A percentile compares a stretch with the other conserved stretches of the same genome.
These are phyloP conservation scores for Crocuta crocuta DNA, from an alignment of 2,113 vertebrate species.

Conservation along the genomic window DNA sequence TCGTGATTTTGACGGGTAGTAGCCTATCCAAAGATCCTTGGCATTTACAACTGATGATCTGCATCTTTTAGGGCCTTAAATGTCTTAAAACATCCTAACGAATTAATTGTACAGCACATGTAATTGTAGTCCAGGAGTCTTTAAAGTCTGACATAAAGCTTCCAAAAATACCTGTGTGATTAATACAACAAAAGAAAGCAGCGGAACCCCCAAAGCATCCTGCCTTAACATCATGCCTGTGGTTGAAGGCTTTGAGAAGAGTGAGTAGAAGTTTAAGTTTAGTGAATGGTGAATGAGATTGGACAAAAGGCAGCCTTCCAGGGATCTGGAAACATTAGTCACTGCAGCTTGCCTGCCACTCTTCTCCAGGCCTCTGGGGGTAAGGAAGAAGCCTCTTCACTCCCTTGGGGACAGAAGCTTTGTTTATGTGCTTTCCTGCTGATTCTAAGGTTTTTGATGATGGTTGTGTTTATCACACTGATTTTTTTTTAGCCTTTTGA, in stretches of 20 bases:
- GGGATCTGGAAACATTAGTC: neutral
- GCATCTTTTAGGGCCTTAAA: neutral
- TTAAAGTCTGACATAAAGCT: slow-evolving; percentile 3
- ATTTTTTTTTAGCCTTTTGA: slow-evolving; percentile 21
- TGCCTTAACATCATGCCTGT: neutral
- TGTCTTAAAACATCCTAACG: neutral
- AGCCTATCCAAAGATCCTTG: neutral
- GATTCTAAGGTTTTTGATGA: neutral
- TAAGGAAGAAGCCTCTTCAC: neutral
- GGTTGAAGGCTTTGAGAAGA: neutral
- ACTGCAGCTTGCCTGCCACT: neutral
- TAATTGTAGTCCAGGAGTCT: slow-evolving; percentile 6
- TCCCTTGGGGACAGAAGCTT: neutral
- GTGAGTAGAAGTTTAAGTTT: neutral
- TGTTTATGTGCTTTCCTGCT: slow-evolving; percentile 29
- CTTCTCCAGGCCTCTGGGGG: neutral
- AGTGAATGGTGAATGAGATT: neutral
- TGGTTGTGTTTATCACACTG: neutral
- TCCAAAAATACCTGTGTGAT: slow-evolving; percentile 36
- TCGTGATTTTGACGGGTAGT: neutral
- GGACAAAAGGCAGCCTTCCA: neutral
- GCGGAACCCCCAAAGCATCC: neutral
- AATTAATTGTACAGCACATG: neutral
- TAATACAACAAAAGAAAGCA: slow-evolving; percentile 13
- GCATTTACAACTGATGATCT: neutral